Evolutionary conservation across 2,888 invertebrate genomes (phyloP).

Genomic region (Dione juno): DNA sequence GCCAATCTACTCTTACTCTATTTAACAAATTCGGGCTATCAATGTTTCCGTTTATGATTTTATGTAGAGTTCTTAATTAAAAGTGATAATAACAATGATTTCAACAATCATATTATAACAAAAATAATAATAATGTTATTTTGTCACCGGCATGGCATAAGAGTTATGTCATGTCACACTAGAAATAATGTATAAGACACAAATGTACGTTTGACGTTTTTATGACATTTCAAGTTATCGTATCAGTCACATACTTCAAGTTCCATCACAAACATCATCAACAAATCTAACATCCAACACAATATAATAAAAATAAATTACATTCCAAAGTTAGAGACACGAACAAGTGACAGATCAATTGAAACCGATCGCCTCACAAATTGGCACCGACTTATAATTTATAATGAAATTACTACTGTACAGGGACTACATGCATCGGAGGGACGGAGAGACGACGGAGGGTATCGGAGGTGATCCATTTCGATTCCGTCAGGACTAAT

Average conservation of each 20-base stretch:
- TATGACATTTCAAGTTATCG: slow-evolving; percentile 10
- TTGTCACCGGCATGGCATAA: too few species aligned
- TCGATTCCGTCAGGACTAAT: slow-evolving; percentile 24
- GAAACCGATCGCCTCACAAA: slow-evolving; percentile 23
- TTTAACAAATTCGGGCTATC: too few species aligned
- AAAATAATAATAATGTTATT: too few species aligned
- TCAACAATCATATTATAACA: too few species aligned
- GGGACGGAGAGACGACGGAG: not conserved
- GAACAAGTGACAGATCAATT: slow-evolving; percentile 1
- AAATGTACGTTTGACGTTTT: not conserved
- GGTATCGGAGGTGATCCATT: slow-evolving; percentile 28
- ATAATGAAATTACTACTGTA: slow-evolving; percentile 6
- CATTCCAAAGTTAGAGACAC: not conserved
- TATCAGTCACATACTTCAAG: slow-evolving; percentile 2
- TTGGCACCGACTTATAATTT: slow-evolving; percentile 18
- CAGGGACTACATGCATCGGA: not conserved
- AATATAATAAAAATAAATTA: slow-evolving; percentile 16
- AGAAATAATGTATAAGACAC: too few species aligned
- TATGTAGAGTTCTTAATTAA: too few species aligned
- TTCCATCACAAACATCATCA: not conserved
- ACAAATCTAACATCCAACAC: not conserved
- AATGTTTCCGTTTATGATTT: too few species aligned
- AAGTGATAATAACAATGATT: too few species aligned
- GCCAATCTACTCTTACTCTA: too few species aligned
- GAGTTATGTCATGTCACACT: too few species aligned